Evolutionary conservation across 2,113 vertebrate genomes (phyloP), one percentile per base, ranked within the genome.

Genomic region (Romanogobio albipinnatus): DNA sequence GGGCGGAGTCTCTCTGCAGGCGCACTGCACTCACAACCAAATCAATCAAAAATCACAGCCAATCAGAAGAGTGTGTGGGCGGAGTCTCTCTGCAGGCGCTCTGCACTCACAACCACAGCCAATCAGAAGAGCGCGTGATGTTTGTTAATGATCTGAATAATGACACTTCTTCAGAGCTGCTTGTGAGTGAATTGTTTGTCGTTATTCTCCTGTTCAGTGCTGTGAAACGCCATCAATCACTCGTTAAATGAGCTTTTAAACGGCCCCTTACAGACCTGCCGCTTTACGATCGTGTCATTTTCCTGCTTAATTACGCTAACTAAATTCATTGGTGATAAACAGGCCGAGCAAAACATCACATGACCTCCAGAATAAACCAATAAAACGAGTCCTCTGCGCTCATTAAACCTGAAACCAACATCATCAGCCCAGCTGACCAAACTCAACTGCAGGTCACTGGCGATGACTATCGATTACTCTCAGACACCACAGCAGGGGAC

Each of bases 311-410:
- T 74, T 49, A n/a, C 2, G 6, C 71, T 26, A 74, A 74, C 13
- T 74, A 74, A 74, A 47, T 47, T 49, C 3, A 47, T n/a, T 47
- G 71, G 22, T 74, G 71, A 74, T 74, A 74, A 74, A 74, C 13
- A 11, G 26, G 3, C n/a, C 13, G 5, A 39, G 0, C 22, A 24
- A 56, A 74, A 56, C 75, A 33, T 76, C 75, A 39, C 51, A 17
- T 13, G 74, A 76, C 17, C 74, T 76, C 47, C 15, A 56, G 26
- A 56, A 36, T 17, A 1, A 36, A 36, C 70, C 70, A 73, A 47
- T 73, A 73, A 73, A 73, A 45, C 11, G 5, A 73, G 70, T 73
- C 11, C 9, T 7, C 5, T 13, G 11, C 43, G n/a, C 11, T 47
- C 43, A 73, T 8, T 47, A 73, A 47, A 47, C 9, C 39, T 73